Conservation (phyloP, 1,140 invertebrate genomes). For the Periplaneta americana region DNA sequence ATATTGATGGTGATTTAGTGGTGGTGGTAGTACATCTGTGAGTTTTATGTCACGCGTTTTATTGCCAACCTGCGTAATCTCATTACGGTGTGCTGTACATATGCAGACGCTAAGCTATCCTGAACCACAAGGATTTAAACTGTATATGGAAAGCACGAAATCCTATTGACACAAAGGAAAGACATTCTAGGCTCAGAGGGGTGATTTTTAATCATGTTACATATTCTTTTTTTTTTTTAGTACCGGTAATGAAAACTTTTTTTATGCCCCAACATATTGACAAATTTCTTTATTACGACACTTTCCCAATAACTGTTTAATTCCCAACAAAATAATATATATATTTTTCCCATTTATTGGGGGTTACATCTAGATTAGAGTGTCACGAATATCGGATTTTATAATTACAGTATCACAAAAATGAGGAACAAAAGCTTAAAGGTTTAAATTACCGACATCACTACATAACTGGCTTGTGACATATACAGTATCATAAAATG, state of each 20-base stretch:
- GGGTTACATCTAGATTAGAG: not conserved
- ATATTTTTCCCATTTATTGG: not conserved
- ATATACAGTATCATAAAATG: not conserved
- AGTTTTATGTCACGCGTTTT: no score
- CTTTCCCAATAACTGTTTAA: not conserved
- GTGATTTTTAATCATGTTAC: no score
- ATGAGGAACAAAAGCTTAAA: not conserved
- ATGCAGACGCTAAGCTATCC: no score
- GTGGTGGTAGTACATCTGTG: no score
- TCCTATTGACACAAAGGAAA: no score
- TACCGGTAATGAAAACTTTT: not conserved
- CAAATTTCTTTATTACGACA: not conserved
- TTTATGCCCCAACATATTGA: not conserved
- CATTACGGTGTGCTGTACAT: no score
- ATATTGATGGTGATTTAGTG: no score
- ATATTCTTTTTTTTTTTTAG: no score
- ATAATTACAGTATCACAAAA: not conserved
- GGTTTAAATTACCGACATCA: not conserved
- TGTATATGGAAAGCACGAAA: no score
- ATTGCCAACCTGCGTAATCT: no score
- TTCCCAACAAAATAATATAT: not conserved
- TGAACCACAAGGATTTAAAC: no score
- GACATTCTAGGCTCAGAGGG: no score
- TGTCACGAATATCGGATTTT: not conserved
- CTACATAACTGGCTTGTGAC: not conserved